Evolutionary conservation across 2,113 vertebrate genomes (phyloP).

Genomic region (Grallaria varia): DNA sequence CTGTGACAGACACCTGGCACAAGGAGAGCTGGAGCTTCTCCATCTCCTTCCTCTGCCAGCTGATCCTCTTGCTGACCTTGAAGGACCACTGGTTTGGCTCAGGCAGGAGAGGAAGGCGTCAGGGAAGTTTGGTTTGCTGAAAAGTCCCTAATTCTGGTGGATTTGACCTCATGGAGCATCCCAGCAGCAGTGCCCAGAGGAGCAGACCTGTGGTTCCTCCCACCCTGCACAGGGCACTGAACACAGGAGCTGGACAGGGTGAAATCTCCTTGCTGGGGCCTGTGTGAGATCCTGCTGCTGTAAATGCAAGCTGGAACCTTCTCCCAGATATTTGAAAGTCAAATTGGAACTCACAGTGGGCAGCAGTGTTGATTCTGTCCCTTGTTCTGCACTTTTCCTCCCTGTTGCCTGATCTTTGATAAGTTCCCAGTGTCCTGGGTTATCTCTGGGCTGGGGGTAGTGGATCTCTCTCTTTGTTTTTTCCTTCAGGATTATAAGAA

Average conservation of each 20-base stretch:
- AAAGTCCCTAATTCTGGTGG: background rate
- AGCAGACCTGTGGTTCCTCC: background rate
- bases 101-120: background rate
- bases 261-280: background rate
- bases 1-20: constrained; percentile 68
- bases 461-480: background rate
- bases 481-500: background rate
- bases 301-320: background rate
- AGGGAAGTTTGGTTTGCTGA: accelerated
- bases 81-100: background rate
- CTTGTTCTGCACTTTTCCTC: accelerated
- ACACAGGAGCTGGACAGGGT: background rate
- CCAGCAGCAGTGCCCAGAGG: background rate
- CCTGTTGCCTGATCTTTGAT: accelerated
- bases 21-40: background rate
- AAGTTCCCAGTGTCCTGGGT: background rate
- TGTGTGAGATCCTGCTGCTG: accelerated
- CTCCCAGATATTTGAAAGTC: background rate
- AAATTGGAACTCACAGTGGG: background rate
- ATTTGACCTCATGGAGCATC: background rate
- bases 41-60: background rate
- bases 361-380: background rate
- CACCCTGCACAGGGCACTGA: background rate
- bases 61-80: constrained; percentile 39
- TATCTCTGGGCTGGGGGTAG: background rate